These are phyloP conservation scores for Agrochola lychnidis DNA, from an alignment of 2,888 invertebrate species.

Conservation along the genomic window DNA sequence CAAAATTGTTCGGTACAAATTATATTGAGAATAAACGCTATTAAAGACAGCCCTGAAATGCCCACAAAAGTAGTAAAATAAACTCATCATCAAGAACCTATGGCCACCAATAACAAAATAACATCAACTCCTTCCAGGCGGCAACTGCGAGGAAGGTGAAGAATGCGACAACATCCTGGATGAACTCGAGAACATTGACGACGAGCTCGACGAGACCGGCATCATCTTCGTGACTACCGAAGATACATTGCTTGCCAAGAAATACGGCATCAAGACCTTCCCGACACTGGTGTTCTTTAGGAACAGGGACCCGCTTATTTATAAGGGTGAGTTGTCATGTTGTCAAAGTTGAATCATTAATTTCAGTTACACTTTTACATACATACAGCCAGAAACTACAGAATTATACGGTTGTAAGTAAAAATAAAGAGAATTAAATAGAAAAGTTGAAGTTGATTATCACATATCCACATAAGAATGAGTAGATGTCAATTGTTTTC, in stretches of 20 bases:
- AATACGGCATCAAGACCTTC: slow-evolving; percentile 95
- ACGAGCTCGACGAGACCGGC: slow-evolving; percentile 97
- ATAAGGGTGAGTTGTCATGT: slow-evolving; percentile 89
- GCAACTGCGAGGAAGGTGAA: slow-evolving; percentile 96
- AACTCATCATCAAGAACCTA: background rate
- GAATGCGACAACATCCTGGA: slow-evolving; percentile 96
- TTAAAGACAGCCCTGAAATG: background rate
- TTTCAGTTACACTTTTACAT: background rate
- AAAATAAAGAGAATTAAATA: background rate
- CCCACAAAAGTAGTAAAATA: background rate
- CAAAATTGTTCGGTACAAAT: background rate
- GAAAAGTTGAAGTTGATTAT: background rate
- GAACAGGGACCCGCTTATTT: slow-evolving; percentile 96
- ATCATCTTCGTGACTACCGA: slow-evolving; percentile 98
- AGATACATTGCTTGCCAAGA: slow-evolving; percentile 95
- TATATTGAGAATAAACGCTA: background rate
- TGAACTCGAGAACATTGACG: slow-evolving; percentile 97
- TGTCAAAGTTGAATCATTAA: background rate
- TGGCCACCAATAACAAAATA: slow-evolving; percentile 4
- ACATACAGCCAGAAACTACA: background rate
- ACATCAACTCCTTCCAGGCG: slow-evolving; percentile 86
- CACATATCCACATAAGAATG: no score
- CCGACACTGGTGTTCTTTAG: slow-evolving; percentile 97
- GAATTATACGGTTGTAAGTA: background rate
- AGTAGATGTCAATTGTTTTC: no score